Evolutionary conservation across 2,888 invertebrate species (phyloP).

Genomic region (Salticus scenicus): DNA sequence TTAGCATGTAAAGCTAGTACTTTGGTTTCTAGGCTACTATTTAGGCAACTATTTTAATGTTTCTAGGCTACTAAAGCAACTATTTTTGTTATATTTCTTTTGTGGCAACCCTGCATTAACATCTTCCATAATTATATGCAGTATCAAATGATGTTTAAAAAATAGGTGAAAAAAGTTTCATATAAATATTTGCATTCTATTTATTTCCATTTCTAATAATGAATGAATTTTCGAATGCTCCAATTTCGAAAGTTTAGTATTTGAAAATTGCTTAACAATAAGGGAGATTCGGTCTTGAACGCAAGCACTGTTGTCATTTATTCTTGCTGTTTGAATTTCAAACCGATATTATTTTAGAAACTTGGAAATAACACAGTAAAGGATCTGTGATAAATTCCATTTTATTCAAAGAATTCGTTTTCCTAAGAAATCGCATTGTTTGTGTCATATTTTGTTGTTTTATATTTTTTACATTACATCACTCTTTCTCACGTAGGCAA

Average conservation of each 20-base stretch:
- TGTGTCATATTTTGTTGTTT: no score
- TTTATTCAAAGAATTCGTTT: no score
- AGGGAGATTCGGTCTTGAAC: no score
- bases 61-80: not conserved
- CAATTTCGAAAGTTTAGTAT: not conserved
- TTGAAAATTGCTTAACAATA: no score
- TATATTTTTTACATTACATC: no score
- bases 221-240: not conserved
- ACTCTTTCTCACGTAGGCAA: no score
- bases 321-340: no score
- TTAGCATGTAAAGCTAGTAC: no score
- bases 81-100: not conserved
- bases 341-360: no score
- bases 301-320: not conserved
- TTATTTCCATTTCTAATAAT: not conserved
- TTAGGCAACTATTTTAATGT: not conserved
- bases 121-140: not conserved
- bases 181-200: not conserved
- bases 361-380: no score
- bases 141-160: not conserved
- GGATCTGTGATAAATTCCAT: no score
- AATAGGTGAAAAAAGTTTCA: not conserved
- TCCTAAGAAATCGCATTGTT: no score
- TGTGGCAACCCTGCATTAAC: not conserved
- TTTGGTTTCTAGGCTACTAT: not conserved